Evolutionary conservation across 2,888 invertebrate genomes (phyloP).

Genomic region (Cistogaster globosa): DNA sequence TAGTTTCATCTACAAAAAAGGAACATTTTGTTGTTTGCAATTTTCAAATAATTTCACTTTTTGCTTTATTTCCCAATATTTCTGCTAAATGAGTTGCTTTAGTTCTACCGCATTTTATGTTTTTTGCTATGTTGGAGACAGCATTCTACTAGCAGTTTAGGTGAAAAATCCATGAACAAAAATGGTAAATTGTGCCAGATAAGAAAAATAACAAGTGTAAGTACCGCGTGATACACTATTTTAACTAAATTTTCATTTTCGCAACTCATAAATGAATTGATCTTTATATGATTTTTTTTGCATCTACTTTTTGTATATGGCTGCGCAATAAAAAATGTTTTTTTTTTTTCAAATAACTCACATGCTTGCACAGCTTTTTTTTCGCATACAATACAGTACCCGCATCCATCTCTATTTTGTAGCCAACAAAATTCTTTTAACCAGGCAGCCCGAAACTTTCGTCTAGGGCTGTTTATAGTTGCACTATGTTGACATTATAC

Average conservation of each 20-base stretch:
- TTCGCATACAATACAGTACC: slow-evolving; percentile 28
- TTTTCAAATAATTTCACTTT: too few relatives aligned
- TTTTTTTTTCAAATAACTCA: too few relatives aligned
- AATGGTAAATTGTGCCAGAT: slow-evolving; percentile 35
- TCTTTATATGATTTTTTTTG: not conserved
- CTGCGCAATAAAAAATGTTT: slow-evolving; percentile 9
- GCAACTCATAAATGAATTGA: not conserved
- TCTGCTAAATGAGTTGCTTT: slow-evolving; percentile 18
- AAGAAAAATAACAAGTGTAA: too few relatives aligned
- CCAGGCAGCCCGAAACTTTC: slow-evolving; percentile 7
- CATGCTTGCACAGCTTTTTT: too few relatives aligned
- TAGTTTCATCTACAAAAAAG: too few relatives aligned
- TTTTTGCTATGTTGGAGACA: slow-evolving; percentile 30
- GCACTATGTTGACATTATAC: too few relatives aligned
- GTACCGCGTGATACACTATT: slow-evolving; percentile 22
- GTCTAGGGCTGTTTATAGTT: too few relatives aligned
- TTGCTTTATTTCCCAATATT: too few relatives aligned
- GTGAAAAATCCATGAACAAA: slow-evolving; percentile 37
- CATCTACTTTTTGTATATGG: slow-evolving; percentile 22
- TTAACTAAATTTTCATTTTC: not conserved
- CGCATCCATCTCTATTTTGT: slow-evolving; percentile 12
- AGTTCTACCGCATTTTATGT: slow-evolving; percentile 27
- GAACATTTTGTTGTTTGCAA: too few relatives aligned
- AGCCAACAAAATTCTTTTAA: slow-evolving; percentile 24
- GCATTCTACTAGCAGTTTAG: slow-evolving; percentile 25